Evolutionary conservation across 2,113 vertebrate genomes (phyloP).

Genomic region (Rhizomys pruinosus): DNA sequence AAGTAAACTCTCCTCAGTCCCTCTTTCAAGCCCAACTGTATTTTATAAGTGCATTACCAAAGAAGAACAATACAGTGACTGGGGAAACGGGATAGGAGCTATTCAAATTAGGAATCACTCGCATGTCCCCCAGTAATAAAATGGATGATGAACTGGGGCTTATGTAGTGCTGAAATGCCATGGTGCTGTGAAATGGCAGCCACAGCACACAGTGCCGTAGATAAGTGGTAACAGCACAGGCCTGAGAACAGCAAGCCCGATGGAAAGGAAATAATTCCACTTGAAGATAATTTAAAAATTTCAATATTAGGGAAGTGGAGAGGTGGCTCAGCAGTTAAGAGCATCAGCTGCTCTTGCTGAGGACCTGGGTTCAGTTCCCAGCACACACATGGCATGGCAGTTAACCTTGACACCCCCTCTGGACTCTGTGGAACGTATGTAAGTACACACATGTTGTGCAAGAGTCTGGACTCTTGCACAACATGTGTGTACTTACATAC

Average conservation of each 20-base stretch:
- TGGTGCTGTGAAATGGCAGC: not conserved
- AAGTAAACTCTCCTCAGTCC: not conserved
- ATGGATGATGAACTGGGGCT: not conserved
- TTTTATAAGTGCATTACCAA: not conserved
- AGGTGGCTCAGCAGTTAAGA: too few relatives aligned
- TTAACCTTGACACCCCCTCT: too few relatives aligned
- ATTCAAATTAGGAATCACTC: not conserved
- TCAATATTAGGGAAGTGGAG: too few relatives aligned
- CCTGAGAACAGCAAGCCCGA: not conserved
- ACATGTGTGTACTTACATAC: too few relatives aligned
- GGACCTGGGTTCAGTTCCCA: too few relatives aligned
- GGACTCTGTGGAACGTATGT: too few relatives aligned
- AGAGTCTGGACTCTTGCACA: too few relatives aligned
- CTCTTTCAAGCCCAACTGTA: not conserved
- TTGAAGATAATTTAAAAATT: not conserved
- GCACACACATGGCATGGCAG: too few relatives aligned
- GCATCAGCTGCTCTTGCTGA: too few relatives aligned
- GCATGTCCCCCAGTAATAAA: not conserved
- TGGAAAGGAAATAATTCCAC: not conserved
- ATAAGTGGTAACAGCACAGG: not conserved
- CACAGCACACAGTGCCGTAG: not conserved
- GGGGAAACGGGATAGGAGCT: not conserved
- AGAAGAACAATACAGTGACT: not conserved
- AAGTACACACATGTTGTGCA: too few relatives aligned
- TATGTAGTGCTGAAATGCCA: not conserved